Base-by-base conservation (phyloP, 2,113 vertebrate genomes). In the Neotoma lepida region DNA sequence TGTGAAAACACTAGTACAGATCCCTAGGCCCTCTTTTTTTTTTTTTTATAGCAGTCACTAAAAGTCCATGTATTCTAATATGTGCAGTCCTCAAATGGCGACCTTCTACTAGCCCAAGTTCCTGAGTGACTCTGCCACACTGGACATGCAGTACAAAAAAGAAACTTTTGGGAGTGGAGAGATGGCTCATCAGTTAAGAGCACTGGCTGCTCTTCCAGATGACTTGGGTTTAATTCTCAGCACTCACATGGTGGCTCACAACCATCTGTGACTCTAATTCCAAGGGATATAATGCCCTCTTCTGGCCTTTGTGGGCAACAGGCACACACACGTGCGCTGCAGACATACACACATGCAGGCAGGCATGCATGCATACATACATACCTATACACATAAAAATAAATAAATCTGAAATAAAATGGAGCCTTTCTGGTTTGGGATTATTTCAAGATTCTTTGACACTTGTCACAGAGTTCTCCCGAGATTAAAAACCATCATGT, bases 381-480 rank as follows among this genome's bases (percentile, higher is more conserved):
- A 61, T 39, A 18, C 39, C n/a, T 44, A 63, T 20, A 85, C 2
- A 85, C 15, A 85, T 44, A 63, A 63, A 84, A 84, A 41, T 39
- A 61, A 61, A 84, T 41, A 88, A 91, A 33, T 73, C 51, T 63
- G 88, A 96, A 95, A 94, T 84, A 95, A 96, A 89, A 91, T 46
- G n/a, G 20, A 24, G 71, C 35, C 51, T 86, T 94, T 94, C 61
- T 93, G 54, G n/a, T 76, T 92, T 92, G 88, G 76, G 8, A 85
- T 68, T 71, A 74, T 89, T 91, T 91, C 63, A 87, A 87, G 63
- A 28, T 92, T 94, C 56, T 90, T n/a, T 77, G 87, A 49, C 88
- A 96, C n/a, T 56, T 56, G 30, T 17, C 30, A 46, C 73, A 95
- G 58, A 92, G 26, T 64, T 92, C n/a, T n/a, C 33, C 89, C 2